A percentile compares a stretch with the other conserved stretches of the same genome.
These are phyloP conservation scores for Garrulus glandarius DNA, from an alignment of 2,797 vertebrate genomes.

Conservation along the genomic window DNA sequence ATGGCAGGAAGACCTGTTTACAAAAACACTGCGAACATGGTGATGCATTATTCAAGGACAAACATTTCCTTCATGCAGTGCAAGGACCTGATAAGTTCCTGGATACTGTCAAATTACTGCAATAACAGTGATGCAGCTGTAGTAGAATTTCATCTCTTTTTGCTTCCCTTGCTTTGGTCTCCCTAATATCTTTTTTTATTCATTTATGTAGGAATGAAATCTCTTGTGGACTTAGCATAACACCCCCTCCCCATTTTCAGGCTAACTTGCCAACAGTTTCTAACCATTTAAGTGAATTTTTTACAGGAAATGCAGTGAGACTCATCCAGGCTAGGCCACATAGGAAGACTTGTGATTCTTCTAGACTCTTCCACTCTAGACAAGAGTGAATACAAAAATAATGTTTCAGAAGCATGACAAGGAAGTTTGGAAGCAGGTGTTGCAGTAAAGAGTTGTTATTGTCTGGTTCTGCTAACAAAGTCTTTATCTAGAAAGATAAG, in stretches of 20 bases:
- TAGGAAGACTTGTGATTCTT: background rate
- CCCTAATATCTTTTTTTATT: background rate
- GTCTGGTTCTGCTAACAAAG: background rate
- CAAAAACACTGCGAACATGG: background rate
- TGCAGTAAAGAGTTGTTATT: background rate
- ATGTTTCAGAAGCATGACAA: background rate
- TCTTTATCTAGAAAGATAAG: background rate
- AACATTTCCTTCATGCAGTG: background rate
- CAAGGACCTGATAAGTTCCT: background rate
- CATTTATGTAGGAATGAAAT: background rate
- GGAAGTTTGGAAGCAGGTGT: background rate
- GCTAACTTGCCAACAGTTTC: background rate
- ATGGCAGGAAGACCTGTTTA: background rate
- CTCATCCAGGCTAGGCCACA: background rate
- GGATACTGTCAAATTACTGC: background rate
- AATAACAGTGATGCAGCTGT: background rate
- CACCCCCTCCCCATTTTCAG: background rate
- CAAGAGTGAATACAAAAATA: background rate
- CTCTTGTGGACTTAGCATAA: background rate
- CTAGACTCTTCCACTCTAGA: background rate
- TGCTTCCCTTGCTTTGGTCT: background rate
- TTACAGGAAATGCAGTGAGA: background rate
- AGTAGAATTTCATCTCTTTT: background rate
- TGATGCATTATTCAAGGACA: conserved; percentile 15
- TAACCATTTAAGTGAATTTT: background rate